These are phyloP conservation scores for Drepana arcuata DNA, from an alignment of 1,140 invertebrate genomes.

Conservation along the genomic window DNA sequence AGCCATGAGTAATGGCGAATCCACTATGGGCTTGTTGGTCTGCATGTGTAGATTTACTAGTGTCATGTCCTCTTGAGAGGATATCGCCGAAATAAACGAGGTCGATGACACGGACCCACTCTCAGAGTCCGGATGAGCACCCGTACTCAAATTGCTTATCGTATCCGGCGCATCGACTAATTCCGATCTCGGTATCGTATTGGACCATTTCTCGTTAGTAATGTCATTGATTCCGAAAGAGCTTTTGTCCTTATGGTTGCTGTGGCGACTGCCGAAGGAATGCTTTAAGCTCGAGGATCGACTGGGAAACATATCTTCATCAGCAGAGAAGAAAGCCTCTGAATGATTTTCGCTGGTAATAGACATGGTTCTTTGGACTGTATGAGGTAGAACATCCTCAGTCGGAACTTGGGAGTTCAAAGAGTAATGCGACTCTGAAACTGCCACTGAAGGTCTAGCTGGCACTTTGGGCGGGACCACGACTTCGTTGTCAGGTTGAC, in stretches of 20 bases:
- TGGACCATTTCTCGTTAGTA: conserved; percentile 53
- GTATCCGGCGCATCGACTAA: conserved; percentile 44
- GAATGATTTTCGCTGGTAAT: conserved; percentile 92
- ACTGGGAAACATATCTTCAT: conserved; percentile 84
- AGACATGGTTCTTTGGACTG: conserved; percentile 87
- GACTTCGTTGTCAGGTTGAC: conserved; percentile 38
- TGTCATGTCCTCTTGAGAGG: conserved; percentile 94
- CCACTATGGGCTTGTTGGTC: conserved; percentile 93
- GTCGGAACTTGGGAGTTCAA: conserved; percentile 71
- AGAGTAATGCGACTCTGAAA: conserved; percentile 76
- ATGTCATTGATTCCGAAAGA: conserved; percentile 48
- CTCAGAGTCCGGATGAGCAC: conserved; percentile 71
- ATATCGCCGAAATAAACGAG: conserved; percentile 93
- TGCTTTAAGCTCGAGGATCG: conserved; percentile 78
- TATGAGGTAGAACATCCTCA: conserved; percentile 66
- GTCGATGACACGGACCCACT: conserved; percentile 84
- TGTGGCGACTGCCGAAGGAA: conserved; percentile 71
- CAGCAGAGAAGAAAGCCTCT: conserved; percentile 92
- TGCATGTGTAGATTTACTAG: conserved; percentile 96
- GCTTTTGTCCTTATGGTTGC: conserved; percentile 51
- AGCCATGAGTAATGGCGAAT: conserved; percentile 94
- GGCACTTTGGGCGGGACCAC: conserved; percentile 47
- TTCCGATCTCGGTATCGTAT: conserved; percentile 44
- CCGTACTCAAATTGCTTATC: conserved; percentile 56
- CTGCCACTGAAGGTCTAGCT: conserved; percentile 62